Base-by-base conservation (phyloP, 1,140 invertebrate species). In the Planococcus citri region DNA sequence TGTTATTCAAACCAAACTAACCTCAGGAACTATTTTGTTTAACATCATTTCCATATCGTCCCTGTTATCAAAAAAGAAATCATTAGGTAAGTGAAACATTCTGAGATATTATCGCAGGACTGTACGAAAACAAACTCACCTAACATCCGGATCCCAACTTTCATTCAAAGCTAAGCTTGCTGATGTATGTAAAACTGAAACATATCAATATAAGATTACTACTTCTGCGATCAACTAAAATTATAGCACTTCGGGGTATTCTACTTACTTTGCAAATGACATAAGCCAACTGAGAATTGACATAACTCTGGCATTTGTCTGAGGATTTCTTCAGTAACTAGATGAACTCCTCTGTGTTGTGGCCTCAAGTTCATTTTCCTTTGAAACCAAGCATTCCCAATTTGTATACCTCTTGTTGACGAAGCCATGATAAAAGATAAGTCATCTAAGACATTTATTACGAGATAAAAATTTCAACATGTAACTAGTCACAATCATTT, bases 11-110 rank as follows among this genome's bases (percentile, higher is more conserved):
- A 17, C 29, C 17, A 20, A 37, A 71, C 71, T 77, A 79, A 85
- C 84, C 81, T 97, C 94, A 81, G 95, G 95, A 82, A 97, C 91
- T 81, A 97, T 92, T 88, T 94, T 95, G 81, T 96, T 95, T 78
- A 97, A 84, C 91, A 97, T 96, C 92, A 95, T 97, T 83, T 97
- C 94, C 91, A 96, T 95, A 78, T 97, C 95, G 78, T 94, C 92
- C 81, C 92, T 79, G 73, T 71, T 71, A 68, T 27, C 20, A 37
- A n/a, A 27, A 68, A 68, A 4, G 25, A 24, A 29, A 68, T n/a
- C 6, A 68, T 27, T 9, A n/a, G 25, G 20, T 33, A 38, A 33
- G 6, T 21, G 4, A 38, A 27, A 3, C 8, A 6, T 24, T 14
- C 2, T 12, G 21, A 67, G 22, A 67, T 21, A 60, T 12, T 12